Evolutionary conservation across 2,888 invertebrate genomes (phyloP), one percentile per base, ranked within the genome.

Genomic region (Dicycla oo): DNA sequence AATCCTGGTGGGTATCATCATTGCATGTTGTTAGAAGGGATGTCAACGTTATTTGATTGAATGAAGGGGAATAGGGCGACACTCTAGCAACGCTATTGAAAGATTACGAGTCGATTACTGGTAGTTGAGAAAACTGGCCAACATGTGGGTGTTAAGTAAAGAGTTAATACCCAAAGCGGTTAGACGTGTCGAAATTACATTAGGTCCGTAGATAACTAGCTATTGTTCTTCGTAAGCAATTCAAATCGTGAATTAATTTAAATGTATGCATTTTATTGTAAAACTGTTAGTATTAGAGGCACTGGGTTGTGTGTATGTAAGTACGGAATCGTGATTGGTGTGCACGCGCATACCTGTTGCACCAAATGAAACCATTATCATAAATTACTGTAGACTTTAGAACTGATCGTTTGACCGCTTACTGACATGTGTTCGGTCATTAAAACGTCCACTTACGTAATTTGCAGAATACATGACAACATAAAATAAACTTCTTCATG

Each of bases 331-430:
- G 79, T 82, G 81, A 71, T 71, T 51, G 26, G 56, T 64, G 65
- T 47, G 62, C 81, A 79, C 73, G 81, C 79, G 79, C 70, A 71
- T 43, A 69, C 40, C 13, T 5, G 63, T 73, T 64, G 60, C 57
- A 73, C 64, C 61, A 69, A 81, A 64, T 77, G 56, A 72, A 69
- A 61, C 15, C 30, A 69, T 76, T 69, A 69, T 57, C 40, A 71
- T 65, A 68, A 71, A 69, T 63, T 61, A 56, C 45, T 61, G 26
- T 54, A 61, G 60, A 67, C 69, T 56, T 67, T 62, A 64, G 63
- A 71, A 68, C 49, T 61, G 47, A 75, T 80, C 23, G 54, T 70
- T 69, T 76, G 58, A 72, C 63, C 63, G 54, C 45, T 69, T 45
- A 67, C 63, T 53, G 45, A 49, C 47, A 45, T 49, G 30, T 53